phyloP scores from a whole-genome alignment of 1,140 invertebrate genomes.

The Ladona fulva region DNA sequence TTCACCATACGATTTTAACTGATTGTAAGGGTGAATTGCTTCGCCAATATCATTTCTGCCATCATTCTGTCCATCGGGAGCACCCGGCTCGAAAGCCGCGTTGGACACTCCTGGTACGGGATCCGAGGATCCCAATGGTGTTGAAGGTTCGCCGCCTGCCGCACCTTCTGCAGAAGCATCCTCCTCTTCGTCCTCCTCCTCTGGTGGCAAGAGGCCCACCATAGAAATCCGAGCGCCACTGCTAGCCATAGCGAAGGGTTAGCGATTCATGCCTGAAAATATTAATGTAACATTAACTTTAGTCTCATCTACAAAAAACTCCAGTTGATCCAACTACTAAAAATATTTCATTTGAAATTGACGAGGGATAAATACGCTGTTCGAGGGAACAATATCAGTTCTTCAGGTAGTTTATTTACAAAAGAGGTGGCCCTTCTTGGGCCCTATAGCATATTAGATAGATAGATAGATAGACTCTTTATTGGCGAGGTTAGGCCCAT shows the following conservation, averaged over 20 bases:
- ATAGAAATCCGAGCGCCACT: neutral
- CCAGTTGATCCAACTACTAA: no score
- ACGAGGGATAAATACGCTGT: no score
- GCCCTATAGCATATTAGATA: no score
- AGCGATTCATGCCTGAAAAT: no score
- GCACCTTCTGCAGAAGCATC: neutral
- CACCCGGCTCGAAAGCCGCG: neutral
- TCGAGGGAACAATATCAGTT: no score
- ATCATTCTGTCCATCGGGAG: neutral
- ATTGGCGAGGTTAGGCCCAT: no score
- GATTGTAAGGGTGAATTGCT: neutral
- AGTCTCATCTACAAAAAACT: no score
- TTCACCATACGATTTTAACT: neutral
- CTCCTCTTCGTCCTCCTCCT: neutral
- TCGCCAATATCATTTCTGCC: neutral
- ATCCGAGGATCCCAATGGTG: neutral
- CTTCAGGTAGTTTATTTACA: no score
- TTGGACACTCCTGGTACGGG: neutral
- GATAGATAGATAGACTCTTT: no score
- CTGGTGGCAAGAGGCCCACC: neutral
- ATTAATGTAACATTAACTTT: no score
- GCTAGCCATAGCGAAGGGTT: neutral
- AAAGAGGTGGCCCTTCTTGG: no score
- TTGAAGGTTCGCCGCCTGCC: neutral
- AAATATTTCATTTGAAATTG: no score